Conservation (phyloP, 2,113 vertebrate species). For the Mobula hypostoma region DNA sequence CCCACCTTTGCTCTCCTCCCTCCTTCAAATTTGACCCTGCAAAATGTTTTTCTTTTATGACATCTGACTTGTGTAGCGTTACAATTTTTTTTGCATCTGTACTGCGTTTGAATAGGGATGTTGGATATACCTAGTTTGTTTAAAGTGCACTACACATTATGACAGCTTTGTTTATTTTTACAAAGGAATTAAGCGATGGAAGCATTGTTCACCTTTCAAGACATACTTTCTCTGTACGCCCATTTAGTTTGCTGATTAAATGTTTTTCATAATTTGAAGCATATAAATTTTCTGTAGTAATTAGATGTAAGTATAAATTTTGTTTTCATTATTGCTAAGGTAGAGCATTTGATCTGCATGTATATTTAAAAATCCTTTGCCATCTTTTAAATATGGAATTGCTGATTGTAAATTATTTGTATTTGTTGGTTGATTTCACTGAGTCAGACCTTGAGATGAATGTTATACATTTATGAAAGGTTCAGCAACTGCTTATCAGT, state of each 20-base stretch:
- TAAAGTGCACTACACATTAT: neutral
- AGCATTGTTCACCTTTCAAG: neutral
- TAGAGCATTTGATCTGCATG: neutral
- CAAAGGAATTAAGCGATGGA: neutral
- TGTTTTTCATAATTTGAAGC: neutral
- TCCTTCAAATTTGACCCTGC: neutral
- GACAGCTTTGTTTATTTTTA: neutral
- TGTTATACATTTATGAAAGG: neutral
- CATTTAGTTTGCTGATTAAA: neutral
- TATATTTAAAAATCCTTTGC: neutral
- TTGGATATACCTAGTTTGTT: neutral
- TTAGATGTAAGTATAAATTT: neutral
- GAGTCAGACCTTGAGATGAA: neutral
- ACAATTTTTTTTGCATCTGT: neutral
- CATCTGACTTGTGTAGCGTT: neutral
- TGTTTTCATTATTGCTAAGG: neutral
- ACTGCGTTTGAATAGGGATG: neutral
- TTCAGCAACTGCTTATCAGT: neutral
- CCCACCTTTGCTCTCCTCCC: neutral
- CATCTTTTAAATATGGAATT: neutral
- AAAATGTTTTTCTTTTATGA: neutral
- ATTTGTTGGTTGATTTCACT: neutral
- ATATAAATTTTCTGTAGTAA: neutral
- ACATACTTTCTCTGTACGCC: neutral
- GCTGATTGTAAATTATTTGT: neutral